Conservation (phyloP, 1,140 invertebrate species). For the Neodiprion virginianus region DNA sequence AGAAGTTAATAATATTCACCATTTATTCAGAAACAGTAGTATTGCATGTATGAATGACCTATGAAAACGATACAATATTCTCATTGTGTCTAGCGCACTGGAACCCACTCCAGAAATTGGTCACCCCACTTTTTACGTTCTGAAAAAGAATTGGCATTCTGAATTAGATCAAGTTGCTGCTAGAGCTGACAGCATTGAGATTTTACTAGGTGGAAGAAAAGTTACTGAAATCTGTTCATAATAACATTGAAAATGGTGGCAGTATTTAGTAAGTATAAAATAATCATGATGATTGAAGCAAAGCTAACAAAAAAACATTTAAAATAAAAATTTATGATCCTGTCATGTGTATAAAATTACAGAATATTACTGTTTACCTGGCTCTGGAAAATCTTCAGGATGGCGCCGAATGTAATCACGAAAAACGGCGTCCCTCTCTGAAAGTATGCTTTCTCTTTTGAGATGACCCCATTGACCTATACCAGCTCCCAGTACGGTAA, state of each 20-base stretch:
- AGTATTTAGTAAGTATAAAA: not conserved
- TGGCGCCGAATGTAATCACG: slow-evolving; percentile 74
- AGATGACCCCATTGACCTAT: slow-evolving; percentile 51
- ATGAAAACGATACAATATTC: not conserved
- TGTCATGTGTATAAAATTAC: slow-evolving; percentile 21
- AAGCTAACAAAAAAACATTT: slow-evolving; percentile 11
- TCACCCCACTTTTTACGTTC: slow-evolving; percentile 69
- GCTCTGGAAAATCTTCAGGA: slow-evolving; percentile 73
- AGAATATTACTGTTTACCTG: slow-evolving; percentile 55
- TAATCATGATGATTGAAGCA: slow-evolving; percentile 9
- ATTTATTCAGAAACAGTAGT: not conserved
- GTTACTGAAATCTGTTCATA: slow-evolving; percentile 13
- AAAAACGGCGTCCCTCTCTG: slow-evolving; percentile 70
- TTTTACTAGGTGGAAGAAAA: not conserved
- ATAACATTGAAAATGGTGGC: not conserved
- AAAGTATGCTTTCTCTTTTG: slow-evolving; percentile 57
- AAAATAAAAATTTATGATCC: slow-evolving; percentile 11
- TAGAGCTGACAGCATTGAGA: not conserved
- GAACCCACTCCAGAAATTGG: slow-evolving; percentile 67
- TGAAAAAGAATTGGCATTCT: slow-evolving; percentile 57
- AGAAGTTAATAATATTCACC: not conserved
- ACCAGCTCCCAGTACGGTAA: slow-evolving; percentile 41
- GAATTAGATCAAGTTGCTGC: slow-evolving; percentile 18
- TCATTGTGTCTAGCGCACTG: slow-evolving; percentile 65
- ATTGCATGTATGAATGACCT: slow-evolving; percentile 10